Evolutionary conservation across 2,888 invertebrate genomes (phyloP), one percentile per base, ranked within the genome.

Genomic region (Noctua fimbriata): DNA sequence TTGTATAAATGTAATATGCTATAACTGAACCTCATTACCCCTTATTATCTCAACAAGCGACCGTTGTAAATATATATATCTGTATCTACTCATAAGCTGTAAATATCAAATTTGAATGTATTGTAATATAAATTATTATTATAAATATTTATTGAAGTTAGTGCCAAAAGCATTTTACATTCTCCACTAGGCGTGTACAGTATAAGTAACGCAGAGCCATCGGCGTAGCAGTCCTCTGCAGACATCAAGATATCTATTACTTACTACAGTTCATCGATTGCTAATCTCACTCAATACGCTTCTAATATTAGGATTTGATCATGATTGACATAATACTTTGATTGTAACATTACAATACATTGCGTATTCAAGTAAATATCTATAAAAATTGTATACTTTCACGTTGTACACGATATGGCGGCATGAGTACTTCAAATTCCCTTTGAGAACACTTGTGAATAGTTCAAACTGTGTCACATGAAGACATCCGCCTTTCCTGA

Each of bases 131-230:
- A 92, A 93, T 91, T 93, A 92, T 91, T 93, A 93, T 91, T 93
- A 94, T 93, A 93, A 93, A 94, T 95, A 94, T 94, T 93, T 95
- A 95, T 95, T 92, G 92, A 96, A 95, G 94, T 95, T 97, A 96
- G 96, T 97, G 96, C 96, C 96, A 97, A 97, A 95, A 95, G 96
- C 95, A 95, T 95, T 94, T 93, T 93, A 94, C 94, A 92, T 93
- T 91, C 91, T 92, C 90, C 89, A 93, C 83, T 92, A 91, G 89
- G 92, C 91, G 89, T 93, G 92, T 93, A 94, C 93, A 93, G 92
- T 91, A 92, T 36, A 67, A 87, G 89, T 90, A 88, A 83, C 75
- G 83, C 89, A 75, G 83, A 91, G 88, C 87, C 86, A 83, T 79
- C 87, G 85, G 86, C 86, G 83, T 47, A 60, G 77, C 82, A 81